These are phyloP conservation scores for Melipona quadrifasciata DNA, from an alignment of 1,140 invertebrate species.

Conservation along the genomic window DNA sequence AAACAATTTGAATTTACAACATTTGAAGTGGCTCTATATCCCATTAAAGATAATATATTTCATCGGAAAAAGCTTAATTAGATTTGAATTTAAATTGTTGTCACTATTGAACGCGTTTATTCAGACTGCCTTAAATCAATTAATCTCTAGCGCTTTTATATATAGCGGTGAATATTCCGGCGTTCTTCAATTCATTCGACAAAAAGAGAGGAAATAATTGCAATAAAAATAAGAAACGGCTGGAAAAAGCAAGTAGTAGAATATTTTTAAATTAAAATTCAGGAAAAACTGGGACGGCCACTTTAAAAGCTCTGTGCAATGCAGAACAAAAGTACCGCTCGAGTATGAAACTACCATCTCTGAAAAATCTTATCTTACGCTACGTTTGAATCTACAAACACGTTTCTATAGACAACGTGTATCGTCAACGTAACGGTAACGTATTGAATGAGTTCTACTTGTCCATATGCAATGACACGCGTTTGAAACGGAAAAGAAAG, in stretches of 20 bases:
- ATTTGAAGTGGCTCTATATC: too few species aligned
- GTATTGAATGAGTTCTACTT: neutral
- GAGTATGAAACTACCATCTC: slow-evolving; percentile 39
- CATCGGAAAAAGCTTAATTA: neutral
- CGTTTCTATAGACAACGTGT: slow-evolving; percentile 5
- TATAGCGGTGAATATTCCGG: neutral
- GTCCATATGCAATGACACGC: neutral
- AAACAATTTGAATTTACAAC: neutral
- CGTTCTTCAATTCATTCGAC: neutral
- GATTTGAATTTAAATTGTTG: neutral
- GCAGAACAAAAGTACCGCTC: slow-evolving; percentile 45
- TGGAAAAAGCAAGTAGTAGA: neutral
- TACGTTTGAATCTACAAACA: slow-evolving; percentile 45
- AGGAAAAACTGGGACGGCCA: slow-evolving; percentile 51
- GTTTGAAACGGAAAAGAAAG: neutral
- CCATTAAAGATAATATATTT: neutral
- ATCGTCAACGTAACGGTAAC: neutral
- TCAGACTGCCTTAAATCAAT: neutral
- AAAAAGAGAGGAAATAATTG: slow-evolving; percentile 27
- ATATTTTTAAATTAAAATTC: slow-evolving; percentile 63
- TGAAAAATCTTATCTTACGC: slow-evolving; percentile 56
- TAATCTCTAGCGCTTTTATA: neutral
- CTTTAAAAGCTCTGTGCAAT: slow-evolving; percentile 54
- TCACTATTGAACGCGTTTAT: neutral
- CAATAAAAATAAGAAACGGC: neutral